These are phyloP conservation scores for Formica exsecta DNA, from an alignment of 1,140 invertebrate genomes.

Conservation along the genomic window DNA sequence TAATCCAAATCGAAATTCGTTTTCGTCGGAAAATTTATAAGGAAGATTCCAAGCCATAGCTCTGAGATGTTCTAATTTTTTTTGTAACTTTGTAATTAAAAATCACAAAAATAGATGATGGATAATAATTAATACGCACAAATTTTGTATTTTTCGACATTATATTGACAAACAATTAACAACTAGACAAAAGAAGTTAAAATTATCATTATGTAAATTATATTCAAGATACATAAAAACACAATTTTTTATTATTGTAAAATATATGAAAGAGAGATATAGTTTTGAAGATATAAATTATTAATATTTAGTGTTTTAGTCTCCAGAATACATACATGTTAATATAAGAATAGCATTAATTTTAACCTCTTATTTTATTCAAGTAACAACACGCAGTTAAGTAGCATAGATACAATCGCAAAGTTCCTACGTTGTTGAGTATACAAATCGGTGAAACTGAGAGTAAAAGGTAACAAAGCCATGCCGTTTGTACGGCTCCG, in stretches of 20 bases:
- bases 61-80: not conserved
- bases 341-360: not conserved
- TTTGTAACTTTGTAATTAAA: not conserved
- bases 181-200: not conserved
- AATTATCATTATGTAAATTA: constrained; percentile 1
- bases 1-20: constrained; percentile 1
- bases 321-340: not conserved
- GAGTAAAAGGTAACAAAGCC: constrained; percentile 61
- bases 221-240: not conserved
- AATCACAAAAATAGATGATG: not conserved
- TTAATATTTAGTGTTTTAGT: no score
- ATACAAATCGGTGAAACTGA: constrained; percentile 62
- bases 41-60: not conserved
- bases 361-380: constrained; percentile 10
- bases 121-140: not conserved
- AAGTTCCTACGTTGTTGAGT: constrained; percentile 28
- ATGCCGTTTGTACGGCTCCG: constrained; percentile 39
- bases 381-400: not conserved
- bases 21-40: not conserved
- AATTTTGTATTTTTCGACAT: not conserved
- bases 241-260: not conserved
- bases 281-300: not conserved
- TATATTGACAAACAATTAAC: not conserved
- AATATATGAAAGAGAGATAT: not conserved
- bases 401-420: constrained; percentile 26